These are phyloP conservation scores for Umimayanthus chanpuru DNA, from an alignment of 92 coral and sea anemone genomes.

Conservation along the genomic window DNA sequence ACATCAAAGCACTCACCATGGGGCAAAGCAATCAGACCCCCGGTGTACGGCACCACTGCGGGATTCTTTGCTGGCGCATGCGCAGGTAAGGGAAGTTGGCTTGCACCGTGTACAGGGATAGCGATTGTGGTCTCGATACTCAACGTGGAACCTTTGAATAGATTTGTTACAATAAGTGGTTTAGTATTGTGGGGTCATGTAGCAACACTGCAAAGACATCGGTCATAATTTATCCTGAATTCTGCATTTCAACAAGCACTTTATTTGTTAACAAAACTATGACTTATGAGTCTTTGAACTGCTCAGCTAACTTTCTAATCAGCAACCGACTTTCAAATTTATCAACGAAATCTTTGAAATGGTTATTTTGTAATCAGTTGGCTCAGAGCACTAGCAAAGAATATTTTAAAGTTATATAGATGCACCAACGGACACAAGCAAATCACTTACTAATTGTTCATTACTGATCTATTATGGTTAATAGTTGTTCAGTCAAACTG, in stretches of 20 bases:
- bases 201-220: too few relatives aligned
- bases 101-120: slow-evolving; percentile 35
- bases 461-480: too few relatives aligned
- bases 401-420: not conserved
- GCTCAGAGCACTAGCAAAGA: not conserved
- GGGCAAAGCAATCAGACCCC: slow-evolving; percentile 36
- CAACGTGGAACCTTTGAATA: slow-evolving; percentile 24
- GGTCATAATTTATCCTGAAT: too few relatives aligned
- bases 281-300: too few relatives aligned
- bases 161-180: not conserved
- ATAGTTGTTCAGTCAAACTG: too few relatives aligned
- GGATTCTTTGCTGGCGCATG: slow-evolving; percentile 15
- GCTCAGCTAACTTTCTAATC: not conserved
- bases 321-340: not conserved
- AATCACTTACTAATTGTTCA: too few relatives aligned
- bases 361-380: not conserved
- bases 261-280: too few relatives aligned
- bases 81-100: slow-evolving; percentile 11
- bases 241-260: not conserved
- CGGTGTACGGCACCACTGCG: slow-evolving; percentile 31
- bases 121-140: slow-evolving; percentile 46
- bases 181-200: not conserved
- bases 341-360: not conserved
- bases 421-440: not conserved
- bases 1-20: slow-evolving; percentile 3